Base-by-base conservation (phyloP, 2,113 vertebrate genomes). In the Lepus timidus region DNA sequence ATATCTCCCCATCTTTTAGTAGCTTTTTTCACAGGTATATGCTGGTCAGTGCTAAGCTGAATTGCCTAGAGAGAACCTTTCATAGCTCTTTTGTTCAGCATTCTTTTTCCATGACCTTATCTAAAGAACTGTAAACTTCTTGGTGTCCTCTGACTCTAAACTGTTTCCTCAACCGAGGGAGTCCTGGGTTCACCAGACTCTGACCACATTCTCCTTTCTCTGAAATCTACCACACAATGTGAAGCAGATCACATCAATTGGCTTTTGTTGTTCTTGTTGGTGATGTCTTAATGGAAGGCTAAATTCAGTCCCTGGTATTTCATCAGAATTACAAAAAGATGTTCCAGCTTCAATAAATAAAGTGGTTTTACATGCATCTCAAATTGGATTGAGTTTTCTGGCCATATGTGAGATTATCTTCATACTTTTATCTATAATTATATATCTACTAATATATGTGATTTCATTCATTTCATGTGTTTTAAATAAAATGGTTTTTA, bases 401-500 rank as follows among this genome's bases (percentile, higher is more conserved):
- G 39, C 31, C 49, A 23, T 20, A 14, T 55, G 10, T 71, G 75
- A 96, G 85, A 83, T 65, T 85, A 55, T 88, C 13, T 85, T 20
- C 68, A 13, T 74, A 82, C 31, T 68, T 78, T 87, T 55, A 62
- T 36, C 25, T 67, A 9, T 49, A 79, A 84, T 49, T 64, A 36
- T 52, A 85, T 95, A 86, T 73, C 52, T 49, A 87, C 13, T 52
- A 36, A 75, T 36, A 22, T 6, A 49, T 62, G 4, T n/a, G 49
- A 4, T 9, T 93, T 92, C 92, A 89, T 64, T 85, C 12, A 33
- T 89, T 95, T 58, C 9, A 83, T 81, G 12, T 81, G 85, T 86
- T 96, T 39, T 73, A 85, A 94, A 55, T 95, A 73, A 36, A 44
- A 44, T 20, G 1, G 1, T 39, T 62, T 82, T 49, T 78, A 73